These are phyloP conservation scores for Lophochroa leadbeateri DNA, from an alignment of 2,113 vertebrate species.

Conservation along the genomic window DNA sequence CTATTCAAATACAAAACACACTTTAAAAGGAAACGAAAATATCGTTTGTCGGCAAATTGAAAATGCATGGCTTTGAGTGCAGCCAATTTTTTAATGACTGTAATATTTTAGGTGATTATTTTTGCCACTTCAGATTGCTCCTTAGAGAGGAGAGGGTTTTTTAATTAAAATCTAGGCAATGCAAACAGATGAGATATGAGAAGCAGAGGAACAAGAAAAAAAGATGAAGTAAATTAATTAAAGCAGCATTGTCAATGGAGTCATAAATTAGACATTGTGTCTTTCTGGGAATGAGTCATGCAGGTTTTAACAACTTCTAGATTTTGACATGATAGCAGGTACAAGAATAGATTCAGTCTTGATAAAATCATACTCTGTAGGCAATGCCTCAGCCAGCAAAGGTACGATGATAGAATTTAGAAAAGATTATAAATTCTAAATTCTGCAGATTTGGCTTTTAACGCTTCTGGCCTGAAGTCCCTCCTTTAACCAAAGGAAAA, in stretches of 20 bases:
- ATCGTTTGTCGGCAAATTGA: constrained; percentile 79
- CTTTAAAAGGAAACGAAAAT: constrained; percentile 79
- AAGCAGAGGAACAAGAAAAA: constrained; percentile 71
- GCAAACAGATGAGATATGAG: constrained; percentile 77
- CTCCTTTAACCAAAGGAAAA: constrained; percentile 2
- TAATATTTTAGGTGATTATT: constrained; percentile 87
- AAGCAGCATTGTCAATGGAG: constrained; percentile 70
- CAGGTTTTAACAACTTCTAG: neutral
- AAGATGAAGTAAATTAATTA: constrained; percentile 79
- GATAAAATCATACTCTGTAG: neutral
- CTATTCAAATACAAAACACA: constrained; percentile 73
- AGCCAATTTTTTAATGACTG: constrained; percentile 83
- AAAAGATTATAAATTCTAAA: neutral
- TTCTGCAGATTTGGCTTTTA: neutral
- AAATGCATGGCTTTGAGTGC: constrained; percentile 72
- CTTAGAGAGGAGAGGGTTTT: constrained; percentile 78
- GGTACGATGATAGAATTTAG: neutral
- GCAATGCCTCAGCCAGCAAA: neutral
- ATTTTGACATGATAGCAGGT: constrained; percentile 16
- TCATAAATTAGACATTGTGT: constrained; percentile 68
- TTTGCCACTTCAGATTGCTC: constrained; percentile 80
- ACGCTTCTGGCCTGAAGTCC: neutral
- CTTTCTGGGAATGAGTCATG: constrained; percentile 49
- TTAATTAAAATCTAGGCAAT: constrained; percentile 82
- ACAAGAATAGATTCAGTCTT: neutral